These are phyloP conservation scores for Rhopalosiphum maidis DNA, from an alignment of 1,140 invertebrate genomes.

Conservation along the genomic window DNA sequence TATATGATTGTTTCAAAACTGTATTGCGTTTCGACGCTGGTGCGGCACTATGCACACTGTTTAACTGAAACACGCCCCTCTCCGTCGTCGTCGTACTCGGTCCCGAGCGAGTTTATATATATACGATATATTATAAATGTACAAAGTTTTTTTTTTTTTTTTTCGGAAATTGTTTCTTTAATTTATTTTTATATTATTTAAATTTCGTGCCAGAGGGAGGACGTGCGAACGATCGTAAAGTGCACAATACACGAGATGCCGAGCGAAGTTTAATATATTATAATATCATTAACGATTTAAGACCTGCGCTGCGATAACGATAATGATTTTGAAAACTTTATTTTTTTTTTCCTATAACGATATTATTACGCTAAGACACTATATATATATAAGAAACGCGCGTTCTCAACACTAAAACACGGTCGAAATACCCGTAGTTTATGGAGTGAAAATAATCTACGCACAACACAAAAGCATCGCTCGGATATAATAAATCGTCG, in stretches of 20 bases:
- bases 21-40: not conserved
- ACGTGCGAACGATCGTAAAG: not conserved
- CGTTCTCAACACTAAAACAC: not conserved
- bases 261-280: constrained; percentile 15
- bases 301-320: not conserved
- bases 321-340: constrained; percentile 1
- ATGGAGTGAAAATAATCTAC: not conserved
- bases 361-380: constrained; percentile 1
- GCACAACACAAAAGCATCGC: not conserved
- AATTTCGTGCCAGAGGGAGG: not conserved
- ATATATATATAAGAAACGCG: not conserved
- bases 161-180: constrained; percentile 16
- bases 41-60: not conserved
- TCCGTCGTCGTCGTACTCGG: not conserved
- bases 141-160: constrained; percentile 9
- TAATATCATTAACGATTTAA: constrained; percentile 18
- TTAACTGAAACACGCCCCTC: not conserved
- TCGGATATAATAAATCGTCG: not conserved
- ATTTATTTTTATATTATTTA: constrained; percentile 21
- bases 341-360: not conserved
- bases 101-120: not conserved
- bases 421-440: not conserved
- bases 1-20: not conserved
- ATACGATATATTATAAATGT: constrained; percentile 19
- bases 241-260: not conserved